Conservation (phyloP, 2,888 invertebrate species). For the Pandemis heparana region DNA sequence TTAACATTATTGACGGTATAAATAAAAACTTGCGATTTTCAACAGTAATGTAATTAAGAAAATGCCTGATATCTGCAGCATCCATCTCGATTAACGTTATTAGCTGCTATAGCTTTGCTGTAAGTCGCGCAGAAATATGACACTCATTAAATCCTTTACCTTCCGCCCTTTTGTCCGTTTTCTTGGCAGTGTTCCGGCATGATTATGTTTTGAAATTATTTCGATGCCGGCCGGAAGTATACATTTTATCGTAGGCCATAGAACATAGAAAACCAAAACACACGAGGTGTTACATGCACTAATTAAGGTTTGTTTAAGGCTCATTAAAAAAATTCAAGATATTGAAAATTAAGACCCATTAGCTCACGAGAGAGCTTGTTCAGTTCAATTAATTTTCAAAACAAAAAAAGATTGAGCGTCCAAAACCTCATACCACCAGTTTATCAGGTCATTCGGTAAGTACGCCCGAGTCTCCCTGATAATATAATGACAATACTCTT, state of each 20-base stretch:
- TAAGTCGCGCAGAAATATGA: constrained; percentile 19
- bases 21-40: neutral
- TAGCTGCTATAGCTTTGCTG: neutral
- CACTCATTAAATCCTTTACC: constrained; percentile 24
- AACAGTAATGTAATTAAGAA: constrained; percentile 24
- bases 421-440: no score
- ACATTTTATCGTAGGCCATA: neutral
- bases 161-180: constrained; percentile 3
- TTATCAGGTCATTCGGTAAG: no score
- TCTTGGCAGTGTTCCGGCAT: neutral
- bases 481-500: no score
- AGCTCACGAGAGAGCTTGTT: no score
- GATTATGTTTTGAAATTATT: neutral
- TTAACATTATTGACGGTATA: neutral
- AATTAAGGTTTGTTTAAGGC: no score
- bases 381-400: no score
- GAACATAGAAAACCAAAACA: neutral
- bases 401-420: no score
- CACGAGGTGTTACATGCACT: neutral
- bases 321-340: no score
- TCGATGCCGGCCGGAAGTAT: neutral
- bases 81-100: constrained; percentile 22
- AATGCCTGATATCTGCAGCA: constrained; percentile 1
- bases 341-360: no score
- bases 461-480: no score